phyloP scores from a whole-genome alignment of 2,888 invertebrate genomes.

The Adelognathus sp. region DNA sequence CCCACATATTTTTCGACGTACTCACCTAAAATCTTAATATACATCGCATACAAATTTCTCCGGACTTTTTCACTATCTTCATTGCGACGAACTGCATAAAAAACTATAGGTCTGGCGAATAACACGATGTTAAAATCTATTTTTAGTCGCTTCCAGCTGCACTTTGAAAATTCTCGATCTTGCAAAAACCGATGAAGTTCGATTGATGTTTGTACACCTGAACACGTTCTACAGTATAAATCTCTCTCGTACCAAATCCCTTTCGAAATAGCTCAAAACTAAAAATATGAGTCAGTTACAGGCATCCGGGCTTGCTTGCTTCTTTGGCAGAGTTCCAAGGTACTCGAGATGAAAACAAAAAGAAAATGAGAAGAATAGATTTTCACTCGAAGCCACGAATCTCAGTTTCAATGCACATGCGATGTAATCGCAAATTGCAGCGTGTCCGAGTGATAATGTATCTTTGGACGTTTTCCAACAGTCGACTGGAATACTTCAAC shows the following conservation, averaged over 20 bases:
- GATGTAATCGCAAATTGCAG: neutral
- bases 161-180: too few relatives aligned
- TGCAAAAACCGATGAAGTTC: conserved; percentile 4
- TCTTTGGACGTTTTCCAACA: neutral
- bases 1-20: neutral
- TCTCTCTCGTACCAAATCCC: conserved; percentile 17
- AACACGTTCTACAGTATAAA: conserved; percentile 3
- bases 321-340: conserved; percentile 65
- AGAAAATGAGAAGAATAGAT: conserved; percentile 25
- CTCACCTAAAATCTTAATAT: neutral
- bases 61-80: neutral
- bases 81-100: neutral
- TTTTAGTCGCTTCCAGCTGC: conserved; percentile 24
- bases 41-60: neutral
- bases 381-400: neutral
- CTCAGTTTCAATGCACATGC: neutral
- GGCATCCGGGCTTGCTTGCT: conserved; percentile 59
- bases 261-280: conserved; percentile 65
- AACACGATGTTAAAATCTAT: conserved; percentile 46
- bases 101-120: neutral
- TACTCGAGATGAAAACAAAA: conserved; percentile 33
- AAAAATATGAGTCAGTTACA: conserved; percentile 71
- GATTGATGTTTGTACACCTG: conserved; percentile 4
- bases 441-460: neutral
- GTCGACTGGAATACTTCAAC: neutral